Conservation (phyloP, 2,113 vertebrate species). For the Cebus imitator region DNA sequence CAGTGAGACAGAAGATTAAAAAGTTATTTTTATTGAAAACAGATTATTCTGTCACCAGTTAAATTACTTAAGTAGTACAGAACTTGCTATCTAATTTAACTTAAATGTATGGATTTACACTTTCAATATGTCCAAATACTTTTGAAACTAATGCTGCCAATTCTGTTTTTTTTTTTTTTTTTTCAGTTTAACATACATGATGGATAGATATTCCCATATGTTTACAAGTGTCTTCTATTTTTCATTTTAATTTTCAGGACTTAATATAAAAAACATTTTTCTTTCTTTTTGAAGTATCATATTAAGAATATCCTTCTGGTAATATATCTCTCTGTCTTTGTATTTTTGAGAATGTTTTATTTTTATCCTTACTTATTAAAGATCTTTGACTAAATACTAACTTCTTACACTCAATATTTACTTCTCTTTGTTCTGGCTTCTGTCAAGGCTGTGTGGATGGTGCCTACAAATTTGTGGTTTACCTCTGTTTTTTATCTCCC, state of each 20-base stretch:
- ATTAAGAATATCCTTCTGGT: not conserved
- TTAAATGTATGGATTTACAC: not conserved
- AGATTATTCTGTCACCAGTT: not conserved
- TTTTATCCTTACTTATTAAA: not conserved
- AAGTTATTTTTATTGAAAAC: not conserved
- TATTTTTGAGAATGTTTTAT: not conserved
- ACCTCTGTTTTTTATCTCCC: not conserved
- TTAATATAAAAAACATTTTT: not conserved
- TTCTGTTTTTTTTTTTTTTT: not conserved
- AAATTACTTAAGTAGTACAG: not conserved
- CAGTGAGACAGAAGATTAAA: not conserved
- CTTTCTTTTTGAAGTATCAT: not conserved
- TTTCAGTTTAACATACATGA: not conserved
- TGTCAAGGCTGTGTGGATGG: not conserved
- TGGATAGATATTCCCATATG: not conserved
- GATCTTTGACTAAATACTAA: not conserved
- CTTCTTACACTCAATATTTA: not conserved
- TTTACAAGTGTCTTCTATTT: not conserved
- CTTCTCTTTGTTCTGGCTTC: not conserved
- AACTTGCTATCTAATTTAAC: not conserved
- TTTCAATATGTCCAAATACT: not conserved
- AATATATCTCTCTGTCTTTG: not conserved
- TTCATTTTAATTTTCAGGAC: not conserved
- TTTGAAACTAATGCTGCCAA: not conserved
- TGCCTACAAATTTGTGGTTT: not conserved